Conservation (phyloP, 2,797 vertebrate genomes). For the Nyctibius grandis region DNA sequence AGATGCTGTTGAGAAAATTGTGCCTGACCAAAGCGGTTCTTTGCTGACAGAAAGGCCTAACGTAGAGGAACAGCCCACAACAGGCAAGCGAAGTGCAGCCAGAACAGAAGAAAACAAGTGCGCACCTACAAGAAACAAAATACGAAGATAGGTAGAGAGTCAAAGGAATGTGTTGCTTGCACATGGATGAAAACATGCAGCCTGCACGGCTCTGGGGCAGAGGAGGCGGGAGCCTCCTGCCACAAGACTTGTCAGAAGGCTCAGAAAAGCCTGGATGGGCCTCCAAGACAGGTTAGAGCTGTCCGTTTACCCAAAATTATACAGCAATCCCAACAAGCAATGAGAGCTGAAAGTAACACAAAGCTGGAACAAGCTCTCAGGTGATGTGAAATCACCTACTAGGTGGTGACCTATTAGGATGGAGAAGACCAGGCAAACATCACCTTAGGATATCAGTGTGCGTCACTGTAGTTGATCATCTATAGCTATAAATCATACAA, state of each 20-base stretch:
- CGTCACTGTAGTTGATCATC: not conserved
- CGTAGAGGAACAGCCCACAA: not conserved
- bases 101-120: not conserved
- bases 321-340: not conserved
- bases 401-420: not conserved
- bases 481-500: not conserved
- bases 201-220: not conserved
- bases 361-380: not conserved
- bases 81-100: not conserved
- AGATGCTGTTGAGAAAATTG: not conserved
- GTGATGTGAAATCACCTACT: not conserved
- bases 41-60: not conserved
- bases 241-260: not conserved
- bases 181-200: not conserved
- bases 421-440: not conserved
- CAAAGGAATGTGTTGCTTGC: not conserved
- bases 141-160: accelerated
- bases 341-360: not conserved
- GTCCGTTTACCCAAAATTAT: not conserved
- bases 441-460: not conserved
- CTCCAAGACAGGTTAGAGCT: not conserved
- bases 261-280: not conserved
- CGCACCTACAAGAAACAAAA: not conserved
- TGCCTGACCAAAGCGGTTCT: not conserved
- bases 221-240: not conserved